Conservation (phyloP, 2,113 vertebrate species). For the Platycercus adscitus region DNA sequence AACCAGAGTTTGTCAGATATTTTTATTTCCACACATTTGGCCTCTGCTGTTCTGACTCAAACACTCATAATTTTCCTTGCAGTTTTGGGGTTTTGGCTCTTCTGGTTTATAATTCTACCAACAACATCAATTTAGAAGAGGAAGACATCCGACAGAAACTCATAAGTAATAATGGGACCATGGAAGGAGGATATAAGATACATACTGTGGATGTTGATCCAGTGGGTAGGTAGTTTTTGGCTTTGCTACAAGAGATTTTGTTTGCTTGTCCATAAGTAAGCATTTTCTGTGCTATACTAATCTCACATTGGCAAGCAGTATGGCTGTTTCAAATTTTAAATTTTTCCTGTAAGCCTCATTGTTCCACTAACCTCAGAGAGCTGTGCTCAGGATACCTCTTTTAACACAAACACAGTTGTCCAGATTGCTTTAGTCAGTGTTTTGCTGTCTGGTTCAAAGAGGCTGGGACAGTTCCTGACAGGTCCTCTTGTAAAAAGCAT, state of each 20-base stretch:
- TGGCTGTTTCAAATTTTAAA: not conserved
- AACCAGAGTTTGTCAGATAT: not conserved
- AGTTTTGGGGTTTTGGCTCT: conserved; percentile 83
- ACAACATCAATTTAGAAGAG: conserved; percentile 77
- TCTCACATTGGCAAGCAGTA: not conserved
- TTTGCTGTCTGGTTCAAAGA: not conserved
- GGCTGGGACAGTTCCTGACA: not conserved
- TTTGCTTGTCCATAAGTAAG: not conserved
- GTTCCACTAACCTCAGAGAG: not conserved
- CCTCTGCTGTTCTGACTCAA: conserved; percentile 31
- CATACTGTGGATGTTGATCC: conserved; percentile 62
- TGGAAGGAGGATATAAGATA: conserved; percentile 74
- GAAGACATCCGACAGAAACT: conserved; percentile 75
- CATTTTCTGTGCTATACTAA: not conserved
- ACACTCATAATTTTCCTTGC: conserved; percentile 23
- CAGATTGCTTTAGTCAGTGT: not conserved
- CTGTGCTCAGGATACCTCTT: not conserved
- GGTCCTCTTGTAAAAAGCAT: not conserved
- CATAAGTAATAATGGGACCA: conserved; percentile 38
- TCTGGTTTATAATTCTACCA: conserved; percentile 82
- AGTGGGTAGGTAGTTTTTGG: conserved; percentile 77
- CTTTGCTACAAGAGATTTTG: not conserved
- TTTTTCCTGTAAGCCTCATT: not conserved
- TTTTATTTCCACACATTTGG: conserved; percentile 13
- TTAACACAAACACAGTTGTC: not conserved